Evolutionary conservation across 2,113 vertebrate species (phyloP), one percentile per base, ranked within the genome.

Genomic region (Geothlypis trichas): DNA sequence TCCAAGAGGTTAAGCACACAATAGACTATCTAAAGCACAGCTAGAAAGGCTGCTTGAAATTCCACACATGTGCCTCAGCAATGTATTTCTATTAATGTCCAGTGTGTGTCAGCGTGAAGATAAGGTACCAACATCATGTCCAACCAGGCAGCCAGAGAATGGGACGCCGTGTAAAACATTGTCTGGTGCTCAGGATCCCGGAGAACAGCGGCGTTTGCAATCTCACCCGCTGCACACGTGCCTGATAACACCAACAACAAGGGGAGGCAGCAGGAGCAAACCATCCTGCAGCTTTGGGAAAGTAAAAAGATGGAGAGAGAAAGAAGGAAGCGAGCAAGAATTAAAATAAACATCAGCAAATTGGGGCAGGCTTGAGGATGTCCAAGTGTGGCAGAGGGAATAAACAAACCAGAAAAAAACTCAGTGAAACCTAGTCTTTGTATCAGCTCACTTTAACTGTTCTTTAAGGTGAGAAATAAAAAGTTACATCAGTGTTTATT

Each of bases 21-120:
- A 98, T 98, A 98, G 98, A 98, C 97, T 97, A 95, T 96, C 93
- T 91, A 98, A 97, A 97, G 98, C 92, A 79, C 94, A 96, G 96
- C 96, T 76, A 88, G 63, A 93, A 85, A 52, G 57, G 96, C 98
- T 98, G 95, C 97, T 98, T 98, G 97, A 98, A 97, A 99, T 99
- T 99, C 98, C 95, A 97, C 96, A 95, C 98, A 82, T 98, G 96
- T 96, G 76, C 97, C 96, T 95, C 94, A 96, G 97, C 97, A 96
- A 98, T 97, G 98, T 98, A 98, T 98, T 98, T 98, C 98, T 98
- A 99, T 99, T 99, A 99, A 98, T 98, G 98, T 98, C 97, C 98
- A 97, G 98, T 97, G 98, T 98, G 98, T 99, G 99, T 98, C 98
- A 97, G 98, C 97, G 87, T 90, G 95, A 96, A 99, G 99, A 99